phyloP scores from a whole-genome alignment of 2,113 vertebrate genomes.

The Pontoporia blainvillei region DNA sequence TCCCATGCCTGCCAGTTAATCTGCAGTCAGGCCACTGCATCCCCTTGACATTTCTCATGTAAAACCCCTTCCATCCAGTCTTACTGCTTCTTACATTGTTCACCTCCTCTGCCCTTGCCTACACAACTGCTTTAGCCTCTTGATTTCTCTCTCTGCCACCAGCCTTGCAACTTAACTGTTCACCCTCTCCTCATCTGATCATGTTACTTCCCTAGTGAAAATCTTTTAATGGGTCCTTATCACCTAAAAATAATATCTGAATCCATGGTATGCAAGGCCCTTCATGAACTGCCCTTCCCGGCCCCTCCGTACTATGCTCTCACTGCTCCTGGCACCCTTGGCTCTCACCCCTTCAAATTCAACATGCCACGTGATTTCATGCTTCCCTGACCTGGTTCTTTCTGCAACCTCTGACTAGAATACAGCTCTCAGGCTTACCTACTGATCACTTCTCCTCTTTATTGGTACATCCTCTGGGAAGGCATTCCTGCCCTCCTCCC shows the following conservation, averaged over 20 bases:
- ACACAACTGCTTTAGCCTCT: background rate
- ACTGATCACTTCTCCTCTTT: background rate
- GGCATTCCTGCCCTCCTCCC: background rate
- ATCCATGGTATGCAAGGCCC: background rate
- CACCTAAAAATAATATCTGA: background rate
- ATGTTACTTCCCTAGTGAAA: background rate
- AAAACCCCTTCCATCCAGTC: background rate
- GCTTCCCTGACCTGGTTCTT: background rate
- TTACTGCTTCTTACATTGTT: background rate
- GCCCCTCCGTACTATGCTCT: background rate
- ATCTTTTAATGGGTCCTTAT: background rate
- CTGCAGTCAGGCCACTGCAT: background rate
- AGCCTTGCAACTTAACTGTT: background rate
- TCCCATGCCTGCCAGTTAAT: background rate
- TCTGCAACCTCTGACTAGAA: background rate
- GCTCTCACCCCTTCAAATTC: background rate
- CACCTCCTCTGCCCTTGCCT: background rate
- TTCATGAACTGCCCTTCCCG: background rate
- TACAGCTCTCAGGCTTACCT: background rate
- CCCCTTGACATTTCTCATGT: background rate
- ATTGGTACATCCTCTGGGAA: background rate
- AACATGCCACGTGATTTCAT: background rate
- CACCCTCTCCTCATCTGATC: background rate
- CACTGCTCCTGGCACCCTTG: background rate
- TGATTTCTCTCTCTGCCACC: background rate